phyloP scores from a whole-genome alignment of 64 coral and sea anemone species.

The Pocillopora verrucosa region DNA sequence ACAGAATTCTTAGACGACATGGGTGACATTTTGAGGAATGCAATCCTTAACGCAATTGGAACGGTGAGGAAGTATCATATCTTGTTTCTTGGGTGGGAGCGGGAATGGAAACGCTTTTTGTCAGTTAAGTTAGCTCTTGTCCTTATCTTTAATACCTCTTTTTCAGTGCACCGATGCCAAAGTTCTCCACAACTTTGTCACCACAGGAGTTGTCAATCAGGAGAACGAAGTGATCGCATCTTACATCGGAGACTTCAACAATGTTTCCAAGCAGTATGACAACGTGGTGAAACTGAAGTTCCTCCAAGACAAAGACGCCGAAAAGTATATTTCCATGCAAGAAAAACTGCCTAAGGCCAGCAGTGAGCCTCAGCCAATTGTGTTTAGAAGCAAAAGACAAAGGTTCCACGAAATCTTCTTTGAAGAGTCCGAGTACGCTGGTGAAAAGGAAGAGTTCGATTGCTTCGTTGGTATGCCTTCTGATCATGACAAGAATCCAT shows the following conservation, averaged over 20 bases:
- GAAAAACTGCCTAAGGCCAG: not conserved
- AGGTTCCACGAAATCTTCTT: conserved; percentile 22
- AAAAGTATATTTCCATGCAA: conserved; percentile 6
- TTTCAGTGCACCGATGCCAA: conserved; percentile 31
- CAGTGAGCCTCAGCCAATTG: not conserved
- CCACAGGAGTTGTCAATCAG: conserved; percentile 34
- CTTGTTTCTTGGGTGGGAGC: not conserved
- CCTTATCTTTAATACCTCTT: not conserved
- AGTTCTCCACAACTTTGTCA: conserved; percentile 55
- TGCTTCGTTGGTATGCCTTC: conserved; percentile 29
- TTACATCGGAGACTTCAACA: conserved; percentile 42
- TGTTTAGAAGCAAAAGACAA: conserved; percentile 36
- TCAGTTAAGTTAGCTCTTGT: not conserved
- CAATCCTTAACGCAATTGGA: conserved; percentile 66
- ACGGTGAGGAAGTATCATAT: conserved; percentile 19
- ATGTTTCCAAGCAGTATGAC: conserved; percentile 55
- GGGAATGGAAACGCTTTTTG: not conserved
- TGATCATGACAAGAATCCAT: not conserved
- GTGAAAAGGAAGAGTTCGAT: conserved; percentile 23
- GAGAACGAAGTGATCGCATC: conserved; percentile 39
- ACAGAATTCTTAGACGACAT: conserved; percentile 68
- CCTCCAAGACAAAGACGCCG: conserved; percentile 21
- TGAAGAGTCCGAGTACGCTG: conserved; percentile 23
- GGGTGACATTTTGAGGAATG: conserved; percentile 54
- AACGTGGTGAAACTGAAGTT: conserved; percentile 42